A percentile compares a stretch with the other conserved stretches of the same genome.
These are phyloP conservation scores for Xiphorhynchus elegans DNA, from an alignment of 2,113 vertebrate species.

Conservation along the genomic window DNA sequence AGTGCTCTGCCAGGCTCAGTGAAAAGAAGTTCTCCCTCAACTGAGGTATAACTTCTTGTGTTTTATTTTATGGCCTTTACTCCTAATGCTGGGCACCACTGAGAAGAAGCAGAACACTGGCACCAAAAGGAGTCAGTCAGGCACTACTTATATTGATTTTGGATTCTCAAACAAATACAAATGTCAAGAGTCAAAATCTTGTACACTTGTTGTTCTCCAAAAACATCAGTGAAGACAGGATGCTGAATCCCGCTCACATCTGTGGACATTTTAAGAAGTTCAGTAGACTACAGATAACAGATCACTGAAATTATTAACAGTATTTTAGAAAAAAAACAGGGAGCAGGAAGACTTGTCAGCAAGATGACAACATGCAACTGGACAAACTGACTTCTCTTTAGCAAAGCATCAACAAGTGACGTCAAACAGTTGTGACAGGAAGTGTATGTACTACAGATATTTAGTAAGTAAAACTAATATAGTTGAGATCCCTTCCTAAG, in stretches of 20 bases:
- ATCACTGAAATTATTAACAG: not conserved
- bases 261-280: not conserved
- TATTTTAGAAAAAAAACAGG: too few relatives aligned
- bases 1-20: not conserved
- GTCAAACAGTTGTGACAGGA: not conserved
- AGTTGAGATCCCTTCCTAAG: not conserved
- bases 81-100: not conserved
- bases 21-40: not conserved
- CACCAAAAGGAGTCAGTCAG: not conserved
- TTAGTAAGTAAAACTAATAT: not conserved
- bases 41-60: not conserved
- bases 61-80: not conserved
- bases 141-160: not conserved
- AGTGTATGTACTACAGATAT: not conserved
- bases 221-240: not conserved
- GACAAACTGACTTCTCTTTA: not conserved
- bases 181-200: not conserved
- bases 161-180: not conserved
- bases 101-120: not conserved
- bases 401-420: not conserved
- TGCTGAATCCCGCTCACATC: not conserved
- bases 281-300: not conserved
- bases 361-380: not conserved
- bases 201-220: not conserved
- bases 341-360: not conserved